Conservation (phyloP, 1,140 invertebrate species). For the Camponotus floridanus region DNA sequence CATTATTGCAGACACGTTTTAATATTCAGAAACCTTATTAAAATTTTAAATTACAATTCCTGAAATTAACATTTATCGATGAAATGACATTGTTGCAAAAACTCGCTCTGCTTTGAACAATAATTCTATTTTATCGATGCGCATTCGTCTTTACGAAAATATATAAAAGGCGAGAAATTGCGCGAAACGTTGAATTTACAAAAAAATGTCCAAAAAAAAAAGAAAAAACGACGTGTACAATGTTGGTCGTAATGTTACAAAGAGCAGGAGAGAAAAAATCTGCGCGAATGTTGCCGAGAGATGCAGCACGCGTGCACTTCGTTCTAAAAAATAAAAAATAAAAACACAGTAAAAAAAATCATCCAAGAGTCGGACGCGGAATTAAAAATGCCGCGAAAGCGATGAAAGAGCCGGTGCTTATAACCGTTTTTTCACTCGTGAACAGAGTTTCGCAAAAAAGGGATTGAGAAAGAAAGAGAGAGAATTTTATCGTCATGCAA, state of each 20-base stretch:
- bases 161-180: slow-evolving; percentile 17
- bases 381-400: slow-evolving; percentile 41
- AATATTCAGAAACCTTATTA: neutral
- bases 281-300: neutral
- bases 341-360: slow-evolving; percentile 11
- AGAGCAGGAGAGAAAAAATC: slow-evolving; percentile 27
- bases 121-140: neutral
- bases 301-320: neutral
- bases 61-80: neutral
- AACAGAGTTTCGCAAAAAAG: slow-evolving; percentile 1
- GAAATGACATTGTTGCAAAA: neutral
- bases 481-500: slow-evolving; percentile 9
- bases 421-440: slow-evolving; percentile 10
- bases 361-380: slow-evolving; percentile 1
- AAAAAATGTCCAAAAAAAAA: neutral
- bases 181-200: slow-evolving; percentile 1
- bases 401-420: slow-evolving; percentile 21
- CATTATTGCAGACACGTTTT: neutral
- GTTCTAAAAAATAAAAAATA: neutral
- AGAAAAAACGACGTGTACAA: neutral
- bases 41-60: neutral
- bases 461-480: neutral
- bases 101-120: neutral
- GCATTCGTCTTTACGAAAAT: neutral
- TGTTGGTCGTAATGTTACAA: slow-evolving; percentile 42